Evolutionary conservation across 2,888 invertebrate species (phyloP).

Genomic region (Ischnus inquisitorius): DNA sequence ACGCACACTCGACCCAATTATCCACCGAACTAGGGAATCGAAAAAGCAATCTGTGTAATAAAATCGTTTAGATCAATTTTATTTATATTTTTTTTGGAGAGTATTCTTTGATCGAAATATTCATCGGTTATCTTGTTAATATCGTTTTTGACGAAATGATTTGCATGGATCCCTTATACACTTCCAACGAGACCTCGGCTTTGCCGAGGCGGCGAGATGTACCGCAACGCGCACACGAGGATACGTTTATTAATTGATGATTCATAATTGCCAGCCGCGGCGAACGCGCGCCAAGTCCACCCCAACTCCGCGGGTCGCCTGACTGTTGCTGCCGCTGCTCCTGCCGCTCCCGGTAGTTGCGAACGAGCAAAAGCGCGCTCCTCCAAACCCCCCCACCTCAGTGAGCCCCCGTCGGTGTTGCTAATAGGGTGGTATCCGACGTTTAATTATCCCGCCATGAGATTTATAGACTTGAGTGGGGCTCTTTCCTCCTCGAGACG

Average conservation of each 20-base stretch:
- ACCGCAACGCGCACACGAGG: conserved; percentile 52
- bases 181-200: not conserved
- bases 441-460: conserved; percentile 79
- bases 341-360: conserved; percentile 71
- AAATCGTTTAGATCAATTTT: no score
- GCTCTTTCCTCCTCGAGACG: conserved; percentile 48
- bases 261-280: conserved; percentile 78
- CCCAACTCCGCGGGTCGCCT: conserved; percentile 44
- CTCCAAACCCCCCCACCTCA: conserved; percentile 47
- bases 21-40: no score
- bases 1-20: no score
- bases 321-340: conserved; percentile 72
- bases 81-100: no score
- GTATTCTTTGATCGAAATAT: not conserved
- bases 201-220: not conserved
- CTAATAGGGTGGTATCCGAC: conserved; percentile 79
- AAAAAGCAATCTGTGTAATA: no score
- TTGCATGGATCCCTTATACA: not conserved
- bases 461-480: conserved; percentile 75
- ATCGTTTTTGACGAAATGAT: not conserved
- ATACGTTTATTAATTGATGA: conserved; percentile 79
- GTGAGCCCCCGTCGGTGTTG: conserved; percentile 64
- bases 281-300: conserved; percentile 31
- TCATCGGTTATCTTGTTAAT: not conserved
- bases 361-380: conserved; percentile 49